A percentile compares a stretch with the other conserved stretches of the same genome.
Evolutionary conservation across 1,140 invertebrate species (phyloP).

Genomic region (Zaprionus taronus): DNA sequence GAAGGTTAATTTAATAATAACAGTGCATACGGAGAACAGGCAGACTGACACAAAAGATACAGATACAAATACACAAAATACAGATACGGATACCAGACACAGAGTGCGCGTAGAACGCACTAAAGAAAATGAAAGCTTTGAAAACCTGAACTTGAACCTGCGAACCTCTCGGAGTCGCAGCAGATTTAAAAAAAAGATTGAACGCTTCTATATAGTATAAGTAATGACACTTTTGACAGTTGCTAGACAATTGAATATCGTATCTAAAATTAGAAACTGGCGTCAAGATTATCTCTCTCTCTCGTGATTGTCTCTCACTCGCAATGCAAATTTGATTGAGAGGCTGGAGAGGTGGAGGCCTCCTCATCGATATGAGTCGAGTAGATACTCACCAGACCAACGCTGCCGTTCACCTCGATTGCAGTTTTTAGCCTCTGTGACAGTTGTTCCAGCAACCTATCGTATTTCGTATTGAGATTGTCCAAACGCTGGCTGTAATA

Average conservation of each 20-base stretch:
- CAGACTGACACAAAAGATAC: constrained; percentile 5
- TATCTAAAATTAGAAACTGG: constrained; percentile 53
- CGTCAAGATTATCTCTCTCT: constrained; percentile 38
- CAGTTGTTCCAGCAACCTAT: constrained; percentile 89
- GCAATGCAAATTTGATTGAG: constrained; percentile 38
- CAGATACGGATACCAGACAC: constrained; percentile 46
- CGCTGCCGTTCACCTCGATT: constrained; percentile 83
- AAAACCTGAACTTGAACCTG: constrained; percentile 72
- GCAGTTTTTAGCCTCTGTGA: constrained; percentile 87
- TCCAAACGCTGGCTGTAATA: constrained; percentile 93
- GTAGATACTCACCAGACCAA: constrained; percentile 87
- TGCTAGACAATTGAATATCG: constrained; percentile 31
- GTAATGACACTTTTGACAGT: constrained; percentile 26
- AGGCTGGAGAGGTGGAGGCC: not conserved
- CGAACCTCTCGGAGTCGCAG: constrained; percentile 3
- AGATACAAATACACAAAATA: constrained; percentile 31
- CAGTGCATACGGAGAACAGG: constrained; percentile 25
- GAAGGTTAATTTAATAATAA: constrained; percentile 79
- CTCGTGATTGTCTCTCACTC: constrained; percentile 14
- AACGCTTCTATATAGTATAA: constrained; percentile 9
- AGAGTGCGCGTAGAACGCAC: constrained; percentile 33
- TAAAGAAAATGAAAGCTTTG: constrained; percentile 65
- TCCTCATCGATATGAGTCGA: not conserved
- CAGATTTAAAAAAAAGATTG: not conserved
- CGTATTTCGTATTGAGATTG: constrained; percentile 92